These are phyloP conservation scores for Propithecus deckenii DNA, from an alignment of 2,797 vertebrate genomes.

Conservation along the genomic window DNA sequence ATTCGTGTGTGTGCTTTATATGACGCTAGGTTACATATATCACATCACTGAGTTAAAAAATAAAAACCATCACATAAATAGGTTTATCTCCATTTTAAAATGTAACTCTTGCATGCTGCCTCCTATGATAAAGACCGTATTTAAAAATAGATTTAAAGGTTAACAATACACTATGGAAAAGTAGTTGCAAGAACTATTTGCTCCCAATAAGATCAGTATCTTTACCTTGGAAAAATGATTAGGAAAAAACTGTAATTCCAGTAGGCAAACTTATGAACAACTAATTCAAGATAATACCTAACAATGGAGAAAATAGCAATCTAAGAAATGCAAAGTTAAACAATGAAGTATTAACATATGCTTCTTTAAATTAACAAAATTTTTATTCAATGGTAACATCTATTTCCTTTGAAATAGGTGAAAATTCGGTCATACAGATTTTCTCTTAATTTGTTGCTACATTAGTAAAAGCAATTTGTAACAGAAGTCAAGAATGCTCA, in stretches of 20 bases:
- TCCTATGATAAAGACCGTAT: background rate
- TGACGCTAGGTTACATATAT: background rate
- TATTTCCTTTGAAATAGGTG: background rate
- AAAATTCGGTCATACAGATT: background rate
- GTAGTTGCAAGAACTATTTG: background rate
- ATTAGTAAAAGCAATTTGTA: background rate
- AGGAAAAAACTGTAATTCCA: background rate
- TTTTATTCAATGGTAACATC: background rate
- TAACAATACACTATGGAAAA: background rate
- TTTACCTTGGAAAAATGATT: background rate
- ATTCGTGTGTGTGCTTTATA: background rate
- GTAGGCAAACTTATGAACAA: background rate
- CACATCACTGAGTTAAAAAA: background rate
- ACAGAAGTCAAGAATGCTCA: constrained; percentile 20
- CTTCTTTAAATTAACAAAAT: background rate
- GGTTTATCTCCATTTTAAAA: background rate
- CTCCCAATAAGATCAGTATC: background rate
- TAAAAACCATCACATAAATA: background rate
- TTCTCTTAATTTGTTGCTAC: background rate
- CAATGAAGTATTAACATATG: background rate
- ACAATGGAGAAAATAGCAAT: background rate
- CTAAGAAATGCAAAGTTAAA: background rate
- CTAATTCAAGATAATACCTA: background rate
- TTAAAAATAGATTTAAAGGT: background rate
- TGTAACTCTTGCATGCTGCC: background rate